These are phyloP conservation scores for Drosophila neutralis DNA, from an alignment of 2,888 invertebrate species.

Conservation along the genomic window DNA sequence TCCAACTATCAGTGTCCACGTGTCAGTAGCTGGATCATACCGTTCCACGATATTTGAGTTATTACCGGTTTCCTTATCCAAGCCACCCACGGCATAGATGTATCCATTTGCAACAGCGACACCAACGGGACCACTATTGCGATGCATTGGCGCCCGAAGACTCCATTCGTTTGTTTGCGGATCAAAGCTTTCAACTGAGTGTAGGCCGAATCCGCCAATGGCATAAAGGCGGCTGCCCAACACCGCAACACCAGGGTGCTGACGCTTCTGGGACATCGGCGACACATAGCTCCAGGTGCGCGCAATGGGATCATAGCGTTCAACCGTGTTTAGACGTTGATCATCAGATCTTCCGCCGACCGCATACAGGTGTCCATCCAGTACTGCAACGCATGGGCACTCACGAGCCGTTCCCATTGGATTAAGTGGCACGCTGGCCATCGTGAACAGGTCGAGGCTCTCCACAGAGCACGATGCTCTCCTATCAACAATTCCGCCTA, in stretches of 20 bases:
- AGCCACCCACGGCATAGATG: conserved; percentile 95
- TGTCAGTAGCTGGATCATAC: conserved; percentile 91
- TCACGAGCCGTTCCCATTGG: conserved; percentile 96
- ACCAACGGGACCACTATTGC: conserved; percentile 93
- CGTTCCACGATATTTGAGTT: conserved; percentile 92
- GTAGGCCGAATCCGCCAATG: conserved; percentile 88
- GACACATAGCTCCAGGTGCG: conserved; percentile 95
- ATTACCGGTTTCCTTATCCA: no score
- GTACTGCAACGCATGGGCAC: conserved; percentile 91
- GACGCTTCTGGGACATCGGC: conserved; percentile 93
- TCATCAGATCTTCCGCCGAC: no score
- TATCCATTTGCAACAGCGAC: conserved; percentile 94
- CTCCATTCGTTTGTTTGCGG: conserved; percentile 91
- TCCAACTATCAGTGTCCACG: conserved; percentile 94
- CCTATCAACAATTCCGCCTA: no score
- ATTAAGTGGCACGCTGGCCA: conserved; percentile 92
- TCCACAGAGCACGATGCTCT: conserved; percentile 95
- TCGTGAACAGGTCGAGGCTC: conserved; percentile 92
- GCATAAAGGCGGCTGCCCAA: conserved; percentile 94
- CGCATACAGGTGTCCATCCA: conserved; percentile 93
- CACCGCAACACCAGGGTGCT: conserved; percentile 94
- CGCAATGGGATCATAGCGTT: conserved; percentile 95
- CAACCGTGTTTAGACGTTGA: conserved; percentile 94
- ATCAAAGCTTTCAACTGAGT: conserved; percentile 94
- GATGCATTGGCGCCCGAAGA: conserved; percentile 93